Conservation (phyloP, 2,888 invertebrate genomes). For the Neoascia interrupta region DNA sequence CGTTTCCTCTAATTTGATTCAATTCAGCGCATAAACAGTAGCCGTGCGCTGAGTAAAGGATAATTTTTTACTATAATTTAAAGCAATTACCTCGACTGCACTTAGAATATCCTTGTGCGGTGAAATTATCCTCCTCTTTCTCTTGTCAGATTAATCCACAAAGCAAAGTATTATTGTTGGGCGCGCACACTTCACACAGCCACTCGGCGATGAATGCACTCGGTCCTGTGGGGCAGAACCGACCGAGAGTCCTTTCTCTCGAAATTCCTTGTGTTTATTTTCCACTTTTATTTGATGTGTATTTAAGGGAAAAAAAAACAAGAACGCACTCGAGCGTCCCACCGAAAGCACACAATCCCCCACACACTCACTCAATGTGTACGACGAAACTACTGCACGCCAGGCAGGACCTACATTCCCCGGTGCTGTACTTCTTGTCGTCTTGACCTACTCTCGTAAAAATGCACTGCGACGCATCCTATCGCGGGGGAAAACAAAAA, state of each 20-base stretch:
- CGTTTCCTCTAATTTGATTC: too few species aligned
- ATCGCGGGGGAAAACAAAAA: constrained; percentile 13
- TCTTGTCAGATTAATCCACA: constrained; percentile 52
- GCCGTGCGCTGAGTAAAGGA: too few species aligned
- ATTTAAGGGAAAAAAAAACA: constrained; percentile 23
- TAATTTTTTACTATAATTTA: too few species aligned
- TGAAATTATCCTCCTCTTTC: constrained; percentile 10
- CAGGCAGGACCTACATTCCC: constrained; percentile 17
- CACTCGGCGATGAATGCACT: constrained; percentile 39
- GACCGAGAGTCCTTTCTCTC: too few species aligned
- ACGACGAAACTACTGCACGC: too few species aligned
- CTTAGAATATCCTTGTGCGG: constrained; percentile 11
- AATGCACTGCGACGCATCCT: constrained; percentile 54
- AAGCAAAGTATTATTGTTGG: constrained; percentile 24
- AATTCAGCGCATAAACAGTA: too few species aligned
- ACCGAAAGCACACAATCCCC: constrained; percentile 29
- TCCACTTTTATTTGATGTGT: constrained; percentile 31
- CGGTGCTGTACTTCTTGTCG: constrained; percentile 31
- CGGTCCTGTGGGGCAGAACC: too few species aligned
- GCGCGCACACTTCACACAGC: neutral
- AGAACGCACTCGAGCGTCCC: constrained; percentile 30
- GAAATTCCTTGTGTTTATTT: neutral
- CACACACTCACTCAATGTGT: too few species aligned
- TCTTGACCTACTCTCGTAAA: constrained; percentile 64
- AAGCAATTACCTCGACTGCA: constrained; percentile 20